Percentiles rank a stretch among this genome's conserved stretches.
Evolutionary conservation across 2,888 invertebrate genomes (phyloP).

Genomic region (Plebejus argus): DNA sequence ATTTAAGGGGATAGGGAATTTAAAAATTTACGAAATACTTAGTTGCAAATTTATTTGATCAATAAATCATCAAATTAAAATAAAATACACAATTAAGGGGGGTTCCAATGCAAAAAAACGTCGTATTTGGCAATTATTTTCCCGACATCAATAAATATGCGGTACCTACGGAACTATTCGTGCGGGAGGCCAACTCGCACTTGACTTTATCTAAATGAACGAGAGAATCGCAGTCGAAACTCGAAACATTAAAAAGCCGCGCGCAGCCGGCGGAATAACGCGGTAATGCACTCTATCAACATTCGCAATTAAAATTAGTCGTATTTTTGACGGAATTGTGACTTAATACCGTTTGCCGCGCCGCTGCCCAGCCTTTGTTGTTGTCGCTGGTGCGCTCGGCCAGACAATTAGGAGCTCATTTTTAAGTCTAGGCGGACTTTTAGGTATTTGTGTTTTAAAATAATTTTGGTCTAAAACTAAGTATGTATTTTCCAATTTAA

Average conservation of each 20-base stretch:
- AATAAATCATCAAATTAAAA: too few species aligned
- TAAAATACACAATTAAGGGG: too few species aligned
- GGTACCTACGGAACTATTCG: too few species aligned
- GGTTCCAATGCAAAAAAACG: too few species aligned
- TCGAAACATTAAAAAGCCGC: neutral
- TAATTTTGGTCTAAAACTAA: too few species aligned
- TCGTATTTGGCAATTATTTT: too few species aligned
- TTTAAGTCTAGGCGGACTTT: neutral
- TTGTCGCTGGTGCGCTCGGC: slow-evolving; percentile 9
- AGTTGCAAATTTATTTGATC: too few species aligned
- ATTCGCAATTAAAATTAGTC: slow-evolving; percentile 65
- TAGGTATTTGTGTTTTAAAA: neutral
- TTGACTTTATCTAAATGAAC: neutral
- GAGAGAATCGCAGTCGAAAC: slow-evolving; percentile 1
- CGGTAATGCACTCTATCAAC: slow-evolving; percentile 52
- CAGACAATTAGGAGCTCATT: neutral
- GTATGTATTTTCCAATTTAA: too few species aligned
- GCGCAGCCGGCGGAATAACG: slow-evolving; percentile 46
- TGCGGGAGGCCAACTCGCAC: too few species aligned
- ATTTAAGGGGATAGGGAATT: too few species aligned
- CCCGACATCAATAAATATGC: too few species aligned
- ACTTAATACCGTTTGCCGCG: slow-evolving; percentile 57
- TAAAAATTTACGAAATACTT: too few species aligned
- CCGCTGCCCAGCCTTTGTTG: slow-evolving; percentile 44
- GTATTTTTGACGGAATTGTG: slow-evolving; percentile 61